Base-by-base conservation (phyloP, 2,888 invertebrate genomes). In the Seladonia tumulorum region DNA sequence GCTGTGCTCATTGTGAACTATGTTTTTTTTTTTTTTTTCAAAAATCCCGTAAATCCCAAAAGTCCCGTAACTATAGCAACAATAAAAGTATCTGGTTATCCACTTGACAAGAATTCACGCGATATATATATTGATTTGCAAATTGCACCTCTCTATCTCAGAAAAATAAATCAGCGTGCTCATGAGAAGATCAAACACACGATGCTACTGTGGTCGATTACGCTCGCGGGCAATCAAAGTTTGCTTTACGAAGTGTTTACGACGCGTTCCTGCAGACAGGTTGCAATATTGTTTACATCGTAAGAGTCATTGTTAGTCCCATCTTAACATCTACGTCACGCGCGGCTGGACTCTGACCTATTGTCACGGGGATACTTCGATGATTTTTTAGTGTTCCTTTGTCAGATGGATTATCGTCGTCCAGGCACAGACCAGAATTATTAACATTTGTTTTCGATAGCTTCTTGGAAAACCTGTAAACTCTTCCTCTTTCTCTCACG, bases 401-500 rank as follows among this genome's bases (percentile, higher is more conserved):
- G 47, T 39, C 68, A 75, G 68, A 16, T 57, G 45, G 45, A 45
- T 66, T 35, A 66, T 66, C 63, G 35, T 35, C 18, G 66, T 16
- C 25, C 29, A 53, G 18, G 25, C 4, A 47, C 29, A 12, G 57
- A n/a, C 16, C 22, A 22, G 72, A 70, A 66, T 35, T 35, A 66
- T 72, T 66, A 66, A 73, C 76, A 68, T 82, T 83, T 76, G 45
- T 29, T 73, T 75, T 16, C 60, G 60, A 76, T 73, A 47, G 49
- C 39, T 77, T 70, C 83, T 39, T 10, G 47, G 76, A 73, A 83
- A n/a, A 14, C 0, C 63, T 47, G 22, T 83, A 73, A 76, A 35
- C 60, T 53, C 5, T 5, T n/a, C 47, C 39, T 14, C 7, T 63
- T 76, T 49, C 18, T n/a, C 18, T 39, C 39, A 12, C 5, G 47